Evolutionary conservation across 92 coral and sea anemone species (phyloP), one percentile per base, ranked within the genome.

Genomic region (Phenganax marumi): DNA sequence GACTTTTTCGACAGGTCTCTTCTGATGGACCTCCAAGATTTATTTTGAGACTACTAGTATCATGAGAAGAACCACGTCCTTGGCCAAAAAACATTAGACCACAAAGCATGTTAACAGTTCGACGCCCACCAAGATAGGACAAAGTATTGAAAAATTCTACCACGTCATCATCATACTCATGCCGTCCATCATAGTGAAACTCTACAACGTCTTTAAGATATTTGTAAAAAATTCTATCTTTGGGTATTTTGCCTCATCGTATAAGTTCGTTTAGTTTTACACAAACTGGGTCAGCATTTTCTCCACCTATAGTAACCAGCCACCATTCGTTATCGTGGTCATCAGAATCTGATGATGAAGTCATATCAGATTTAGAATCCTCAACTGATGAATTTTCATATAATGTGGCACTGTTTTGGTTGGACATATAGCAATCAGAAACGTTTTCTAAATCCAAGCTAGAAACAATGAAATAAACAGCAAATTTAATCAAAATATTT

Each of bases 111-210:
- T 81, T 86, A 39, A 81, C 66, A 11, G 86, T 81, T 54, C 83
- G 86, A 10, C 83, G 78, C 19, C 89, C 89, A 0, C 86, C 86
- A 13, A 86, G 53, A 43, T 86, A 86, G 7, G 86, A 21, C 7
- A 81, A 43, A 6, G 89, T 60, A 33, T 86, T 86, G 55, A 86
- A 81, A 64, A 81, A 86, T 69, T 86, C 86, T 49, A 86, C 33
- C 12, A 86, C 89, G 3, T 86, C 83, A 21, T 56, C 52, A 56
- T 25, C 58, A 22, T 85, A 79, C 55, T 86, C 81, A 46, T 86
- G 85, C 75, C 81, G 49, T 12, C 69, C 81, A 60, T 86, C 75
- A 24, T 55, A 21, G 58, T 64, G 61, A 5, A 85, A 43, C 50
- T 69, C 84, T 5, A 79, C 46, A 0, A 78, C 70, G 12, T 85